Conservation (phyloP, 1,140 invertebrate species). For the Drosophila teissieri region DNA sequence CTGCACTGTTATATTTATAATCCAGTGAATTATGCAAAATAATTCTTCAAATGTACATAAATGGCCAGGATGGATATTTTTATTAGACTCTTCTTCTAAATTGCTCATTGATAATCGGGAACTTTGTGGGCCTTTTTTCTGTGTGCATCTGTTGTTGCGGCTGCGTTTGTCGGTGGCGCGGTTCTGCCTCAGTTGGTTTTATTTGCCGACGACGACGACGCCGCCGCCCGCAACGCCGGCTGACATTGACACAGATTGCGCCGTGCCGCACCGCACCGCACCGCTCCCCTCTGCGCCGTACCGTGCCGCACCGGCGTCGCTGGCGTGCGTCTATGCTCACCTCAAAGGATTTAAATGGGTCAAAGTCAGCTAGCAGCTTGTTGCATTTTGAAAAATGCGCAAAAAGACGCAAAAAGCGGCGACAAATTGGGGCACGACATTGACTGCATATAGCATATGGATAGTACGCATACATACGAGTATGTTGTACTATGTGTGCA, state of each 20-base stretch:
- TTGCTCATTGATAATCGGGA: background rate
- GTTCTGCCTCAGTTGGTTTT: slow-evolving; percentile 78
- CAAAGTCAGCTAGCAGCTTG: slow-evolving; percentile 77
- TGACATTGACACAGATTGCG: slow-evolving; percentile 80
- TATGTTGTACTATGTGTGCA: slow-evolving; percentile 18
- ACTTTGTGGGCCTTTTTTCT: background rate
- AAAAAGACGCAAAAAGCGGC: slow-evolving; percentile 67
- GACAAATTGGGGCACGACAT: slow-evolving; percentile 78
- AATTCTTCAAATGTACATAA: too few relatives aligned
- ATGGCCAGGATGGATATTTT: too few relatives aligned
- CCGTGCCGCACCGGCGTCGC: slow-evolving; percentile 1
- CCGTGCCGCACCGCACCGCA: slow-evolving; percentile 17
- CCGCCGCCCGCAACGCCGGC: slow-evolving; percentile 75
- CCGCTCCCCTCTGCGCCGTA: too few relatives aligned
- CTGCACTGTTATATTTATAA: too few relatives aligned
- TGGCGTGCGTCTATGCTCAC: slow-evolving; percentile 65
- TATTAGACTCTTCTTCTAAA: too few relatives aligned
- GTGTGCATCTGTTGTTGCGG: slow-evolving; percentile 23
- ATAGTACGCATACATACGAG: background rate
- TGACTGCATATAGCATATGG: slow-evolving; percentile 33
- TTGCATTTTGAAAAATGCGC: slow-evolving; percentile 64
- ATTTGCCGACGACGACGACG: slow-evolving; percentile 41
- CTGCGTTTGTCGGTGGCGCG: slow-evolving; percentile 34
- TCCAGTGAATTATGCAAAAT: too few relatives aligned
- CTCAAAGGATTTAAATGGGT: slow-evolving; percentile 82